Evolutionary conservation across 23 tunicate species (phyloP).

Genomic region (Ciona savignyi): DNA sequence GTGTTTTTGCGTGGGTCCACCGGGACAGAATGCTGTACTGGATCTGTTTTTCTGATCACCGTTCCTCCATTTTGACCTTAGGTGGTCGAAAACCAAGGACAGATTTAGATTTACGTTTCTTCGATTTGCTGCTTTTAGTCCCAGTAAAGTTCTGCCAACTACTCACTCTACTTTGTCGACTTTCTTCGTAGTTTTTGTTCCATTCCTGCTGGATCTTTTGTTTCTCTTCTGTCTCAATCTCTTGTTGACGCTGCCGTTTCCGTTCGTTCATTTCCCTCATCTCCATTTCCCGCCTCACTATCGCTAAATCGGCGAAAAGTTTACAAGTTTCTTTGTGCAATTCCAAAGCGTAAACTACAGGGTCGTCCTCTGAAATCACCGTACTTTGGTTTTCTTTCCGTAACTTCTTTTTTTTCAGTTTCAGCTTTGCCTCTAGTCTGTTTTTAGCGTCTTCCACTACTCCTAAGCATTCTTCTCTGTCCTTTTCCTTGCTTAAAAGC

Average conservation of each 20-base stretch:
- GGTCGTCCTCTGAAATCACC: constrained; percentile 79
- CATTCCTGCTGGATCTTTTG: constrained; percentile 82
- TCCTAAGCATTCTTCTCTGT: constrained; percentile 64
- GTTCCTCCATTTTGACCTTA: constrained; percentile 72
- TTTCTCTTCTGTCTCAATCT: constrained; percentile 76
- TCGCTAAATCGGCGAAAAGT: constrained; percentile 89
- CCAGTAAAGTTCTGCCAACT: constrained; percentile 86
- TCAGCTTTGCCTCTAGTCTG: constrained; percentile 63
- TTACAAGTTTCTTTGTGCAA: constrained; percentile 96
- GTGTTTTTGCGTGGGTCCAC: too few species aligned
- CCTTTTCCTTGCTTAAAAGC: constrained; percentile 61
- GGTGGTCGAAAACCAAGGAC: constrained; percentile 58
- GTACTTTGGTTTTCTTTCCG: constrained; percentile 57
- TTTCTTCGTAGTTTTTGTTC: constrained; percentile 95
- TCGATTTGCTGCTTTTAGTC: constrained; percentile 34
- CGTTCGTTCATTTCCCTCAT: constrained; percentile 91
- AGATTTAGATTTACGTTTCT: constrained; percentile 15
- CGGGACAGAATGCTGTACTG: too few species aligned
- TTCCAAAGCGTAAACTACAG: constrained; percentile 48
- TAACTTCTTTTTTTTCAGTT: constrained; percentile 58
- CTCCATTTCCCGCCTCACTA: constrained; percentile 86
- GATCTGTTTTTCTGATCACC: too few species aligned
- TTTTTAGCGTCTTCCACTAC: constrained; percentile 97
- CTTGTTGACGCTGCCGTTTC: constrained; percentile 84
- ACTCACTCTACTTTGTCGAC: constrained; percentile 79